phyloP scores from a whole-genome alignment of 2,113 vertebrate genomes.

The Lutjanus erythropterus region DNA sequence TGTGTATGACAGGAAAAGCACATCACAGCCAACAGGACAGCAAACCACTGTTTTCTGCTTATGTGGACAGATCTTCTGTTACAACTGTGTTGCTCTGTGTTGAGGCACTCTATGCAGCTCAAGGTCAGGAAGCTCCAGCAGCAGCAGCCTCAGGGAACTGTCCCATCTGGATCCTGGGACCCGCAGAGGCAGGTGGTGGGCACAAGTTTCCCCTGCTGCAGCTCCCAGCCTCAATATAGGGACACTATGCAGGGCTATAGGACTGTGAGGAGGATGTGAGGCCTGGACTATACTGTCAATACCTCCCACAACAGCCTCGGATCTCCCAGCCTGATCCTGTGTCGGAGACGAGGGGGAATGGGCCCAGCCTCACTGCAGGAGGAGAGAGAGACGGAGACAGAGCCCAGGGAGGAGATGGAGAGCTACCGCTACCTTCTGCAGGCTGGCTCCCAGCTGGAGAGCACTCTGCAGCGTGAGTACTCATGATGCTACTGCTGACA shows the following conservation, averaged over 20 bases:
- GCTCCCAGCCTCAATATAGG: slow-evolving; percentile 8
- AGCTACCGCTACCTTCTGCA: slow-evolving; percentile 89
- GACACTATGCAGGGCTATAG: slow-evolving; percentile 18
- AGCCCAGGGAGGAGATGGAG: slow-evolving; percentile 86
- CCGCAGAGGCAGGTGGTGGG: slow-evolving; percentile 37
- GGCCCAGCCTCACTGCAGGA: slow-evolving; percentile 79
- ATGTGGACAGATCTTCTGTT: slow-evolving; percentile 51
- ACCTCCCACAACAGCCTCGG: slow-evolving; percentile 27
- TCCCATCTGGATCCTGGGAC: slow-evolving; percentile 39
- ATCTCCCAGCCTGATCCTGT: slow-evolving; percentile 45
- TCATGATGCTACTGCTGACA: slow-evolving; percentile 11
- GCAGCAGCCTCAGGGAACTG: slow-evolving; percentile 38
- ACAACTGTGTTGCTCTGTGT: slow-evolving; percentile 41
- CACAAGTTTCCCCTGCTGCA: slow-evolving; percentile 10
- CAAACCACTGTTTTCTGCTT: slow-evolving; percentile 37
- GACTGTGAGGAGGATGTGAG: slow-evolving; percentile 74
- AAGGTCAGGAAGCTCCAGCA: slow-evolving; percentile 71
- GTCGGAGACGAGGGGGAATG: slow-evolving; percentile 72
- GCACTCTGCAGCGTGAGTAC: slow-evolving; percentile 87
- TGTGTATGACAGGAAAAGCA: slow-evolving; percentile 22
- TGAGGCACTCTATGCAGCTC: slow-evolving; percentile 61
- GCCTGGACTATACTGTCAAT: slow-evolving; percentile 46
- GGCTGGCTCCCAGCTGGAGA: slow-evolving; percentile 86
- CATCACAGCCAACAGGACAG: slow-evolving; percentile 42
- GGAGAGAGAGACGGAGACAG: slow-evolving; percentile 69